Percentiles rank a stretch among this genome's conserved stretches.
phyloP scores from a whole-genome alignment of 1,140 invertebrate genomes.

The Tetragonula clypearis region DNA sequence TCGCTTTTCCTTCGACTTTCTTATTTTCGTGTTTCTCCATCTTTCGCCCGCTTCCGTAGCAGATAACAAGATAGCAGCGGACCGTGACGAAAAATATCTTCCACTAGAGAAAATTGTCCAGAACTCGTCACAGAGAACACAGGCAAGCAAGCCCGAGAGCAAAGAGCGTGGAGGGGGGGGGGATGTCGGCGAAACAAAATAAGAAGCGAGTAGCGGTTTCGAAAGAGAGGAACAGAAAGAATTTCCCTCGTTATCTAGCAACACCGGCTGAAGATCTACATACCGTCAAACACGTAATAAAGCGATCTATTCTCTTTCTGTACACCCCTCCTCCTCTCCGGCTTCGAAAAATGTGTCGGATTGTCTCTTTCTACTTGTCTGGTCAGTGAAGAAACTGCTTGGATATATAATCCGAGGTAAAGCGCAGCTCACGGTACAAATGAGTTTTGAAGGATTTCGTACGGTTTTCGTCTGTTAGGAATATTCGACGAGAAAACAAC shows the following conservation, averaged over 20 bases:
- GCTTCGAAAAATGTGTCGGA: neutral
- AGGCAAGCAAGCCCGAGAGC: constrained; percentile 17
- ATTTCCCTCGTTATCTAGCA: constrained; percentile 70
- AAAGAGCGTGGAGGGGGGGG: constrained; percentile 15
- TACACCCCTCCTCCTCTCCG: no score
- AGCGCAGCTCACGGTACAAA: neutral
- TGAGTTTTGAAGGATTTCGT: neutral
- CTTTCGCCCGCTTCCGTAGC: constrained; percentile 48
- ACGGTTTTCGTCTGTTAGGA: no score
- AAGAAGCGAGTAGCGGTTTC: no score
- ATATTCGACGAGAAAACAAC: neutral
- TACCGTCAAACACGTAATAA: constrained; percentile 67
- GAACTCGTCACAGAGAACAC: constrained; percentile 60
- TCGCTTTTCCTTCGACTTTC: no score
- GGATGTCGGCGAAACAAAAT: constrained; percentile 1
- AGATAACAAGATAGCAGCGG: constrained; percentile 76
- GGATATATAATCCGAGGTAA: neutral
- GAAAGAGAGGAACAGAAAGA: neutral
- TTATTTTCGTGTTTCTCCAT: constrained; percentile 5
- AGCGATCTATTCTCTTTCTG: constrained; percentile 56
- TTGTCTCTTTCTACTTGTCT: neutral
- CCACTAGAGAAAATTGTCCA: constrained; percentile 75
- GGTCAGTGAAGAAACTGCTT: neutral
- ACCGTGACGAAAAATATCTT: constrained; percentile 74
- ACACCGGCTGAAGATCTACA: constrained; percentile 46